Conservation (phyloP, 2,113 vertebrate genomes). For the Mungos mungo region DNA sequence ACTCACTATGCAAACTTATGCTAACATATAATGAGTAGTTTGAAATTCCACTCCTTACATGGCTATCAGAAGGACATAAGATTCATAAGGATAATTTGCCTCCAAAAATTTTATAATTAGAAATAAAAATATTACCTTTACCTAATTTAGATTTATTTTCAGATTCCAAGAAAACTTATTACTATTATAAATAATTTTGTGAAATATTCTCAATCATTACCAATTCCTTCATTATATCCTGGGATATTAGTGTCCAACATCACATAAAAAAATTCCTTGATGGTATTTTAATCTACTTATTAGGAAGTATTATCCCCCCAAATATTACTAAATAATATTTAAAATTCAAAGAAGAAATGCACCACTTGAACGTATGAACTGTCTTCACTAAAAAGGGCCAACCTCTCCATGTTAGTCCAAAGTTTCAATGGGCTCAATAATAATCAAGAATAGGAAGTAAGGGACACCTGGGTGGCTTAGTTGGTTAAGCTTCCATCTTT, state of each 20-base stretch:
- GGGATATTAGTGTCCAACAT: background rate
- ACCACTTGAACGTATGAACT: background rate
- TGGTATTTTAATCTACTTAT: background rate
- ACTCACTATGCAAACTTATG: background rate
- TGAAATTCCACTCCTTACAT: background rate
- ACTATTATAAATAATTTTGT: background rate
- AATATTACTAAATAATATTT: background rate
- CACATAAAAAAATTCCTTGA: background rate
- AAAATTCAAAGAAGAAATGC: background rate
- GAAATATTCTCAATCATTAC: background rate
- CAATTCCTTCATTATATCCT: background rate
- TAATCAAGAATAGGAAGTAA: background rate
- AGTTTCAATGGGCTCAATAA: background rate
- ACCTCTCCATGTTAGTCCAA: no score
- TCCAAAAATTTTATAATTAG: background rate
- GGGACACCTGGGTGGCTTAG: no score
- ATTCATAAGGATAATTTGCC: background rate
- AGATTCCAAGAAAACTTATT: background rate
- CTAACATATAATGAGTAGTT: background rate
- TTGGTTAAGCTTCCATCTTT: no score
- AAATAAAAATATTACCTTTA: conserved; percentile 11
- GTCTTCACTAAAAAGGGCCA: background rate
- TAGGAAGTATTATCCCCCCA: background rate
- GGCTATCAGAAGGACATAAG: background rate
- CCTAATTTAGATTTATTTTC: background rate